These are phyloP conservation scores for Clanis bilineata DNA, from an alignment of 2,888 invertebrate genomes.

Conservation along the genomic window DNA sequence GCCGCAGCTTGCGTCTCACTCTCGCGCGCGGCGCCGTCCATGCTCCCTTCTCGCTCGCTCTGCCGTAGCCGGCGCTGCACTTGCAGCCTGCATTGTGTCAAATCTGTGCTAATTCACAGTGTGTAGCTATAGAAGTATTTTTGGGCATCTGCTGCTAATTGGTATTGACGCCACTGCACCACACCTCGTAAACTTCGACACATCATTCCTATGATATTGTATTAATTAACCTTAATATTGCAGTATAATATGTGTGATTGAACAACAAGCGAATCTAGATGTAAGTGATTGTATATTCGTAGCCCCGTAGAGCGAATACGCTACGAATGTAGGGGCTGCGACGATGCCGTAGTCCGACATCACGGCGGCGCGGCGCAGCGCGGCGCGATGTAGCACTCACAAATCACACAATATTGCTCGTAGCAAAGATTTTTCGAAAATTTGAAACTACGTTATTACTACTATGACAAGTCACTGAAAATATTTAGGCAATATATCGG, in stretches of 20 bases:
- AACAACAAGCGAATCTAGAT: too few species aligned
- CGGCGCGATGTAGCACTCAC: slow-evolving; percentile 6
- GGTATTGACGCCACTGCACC: not conserved
- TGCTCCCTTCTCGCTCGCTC: slow-evolving; percentile 54
- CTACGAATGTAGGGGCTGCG: too few species aligned
- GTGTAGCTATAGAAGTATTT: not conserved
- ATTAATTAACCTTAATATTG: not conserved
- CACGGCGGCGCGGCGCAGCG: too few species aligned
- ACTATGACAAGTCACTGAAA: not conserved
- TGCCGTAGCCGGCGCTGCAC: slow-evolving; percentile 54
- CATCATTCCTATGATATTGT: not conserved
- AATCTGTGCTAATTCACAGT: slow-evolving; percentile 3
- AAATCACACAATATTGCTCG: not conserved
- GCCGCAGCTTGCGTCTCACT: slow-evolving; percentile 66
- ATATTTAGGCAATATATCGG: too few species aligned
- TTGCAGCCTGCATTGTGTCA: slow-evolving; percentile 60
- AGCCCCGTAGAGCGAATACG: not conserved
- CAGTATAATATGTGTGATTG: too few species aligned
- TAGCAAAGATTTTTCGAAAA: not conserved
- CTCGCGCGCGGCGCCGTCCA: slow-evolving; percentile 41
- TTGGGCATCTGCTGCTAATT: not conserved
- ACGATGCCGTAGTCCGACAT: not conserved
- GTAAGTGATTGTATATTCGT: not conserved
- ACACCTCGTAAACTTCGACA: not conserved
- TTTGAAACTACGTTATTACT: not conserved